Evolutionary conservation across 2,888 invertebrate genomes (phyloP), one percentile per base, ranked within the genome.

Genomic region (Lepetodrilus schrolli): DNA sequence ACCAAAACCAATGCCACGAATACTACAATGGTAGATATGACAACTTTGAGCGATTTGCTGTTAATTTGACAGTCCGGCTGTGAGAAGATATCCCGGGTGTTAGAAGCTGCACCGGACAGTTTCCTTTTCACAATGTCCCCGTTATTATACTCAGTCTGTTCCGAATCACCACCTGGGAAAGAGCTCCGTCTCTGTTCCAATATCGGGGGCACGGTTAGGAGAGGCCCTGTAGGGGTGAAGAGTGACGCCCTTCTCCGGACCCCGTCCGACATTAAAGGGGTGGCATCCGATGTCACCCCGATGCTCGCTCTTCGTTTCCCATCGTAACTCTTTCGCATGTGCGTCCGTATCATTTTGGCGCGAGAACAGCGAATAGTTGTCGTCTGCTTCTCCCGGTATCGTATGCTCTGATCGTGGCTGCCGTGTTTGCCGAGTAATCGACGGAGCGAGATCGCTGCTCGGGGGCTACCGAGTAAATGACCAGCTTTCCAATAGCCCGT

Each of bases 281-380:
- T 47, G 10, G 23, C 43, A 0, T 43, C 68, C 47, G 43, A 38
- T n/a, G 21, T 23, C 10, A 68, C 8, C 23, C 68, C 21, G 13
- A 68, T n/a, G n/a, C 68, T 68, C 13, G 68, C 68, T n/a, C 68
- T 20, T 38, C 68, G 20, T 34, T 47, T 38, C 1, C 47, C 26
- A 17, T 68, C 68, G 38, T 68, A 30, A 34, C 68, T 68, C 43
- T 38, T 68, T n/a, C 47, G 68, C 23, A 68, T 26, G 13, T 68
- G 68, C n/a, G 43, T 68, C n/a, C 68, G 38, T 26, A 68, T 43
- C 68, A 68, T 68, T 38, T 68, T 47, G 38, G 47, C 23, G 30
- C 5, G 58, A 58, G 58, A 58, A 17, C 17, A 17, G 30, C 30
- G 34, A 21, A 17, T 4, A 17, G 58, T 30, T 26, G 34, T 30